Conservation (phyloP, 1,140 invertebrate genomes). For the Pseudachorutes palmiensis region DNA sequence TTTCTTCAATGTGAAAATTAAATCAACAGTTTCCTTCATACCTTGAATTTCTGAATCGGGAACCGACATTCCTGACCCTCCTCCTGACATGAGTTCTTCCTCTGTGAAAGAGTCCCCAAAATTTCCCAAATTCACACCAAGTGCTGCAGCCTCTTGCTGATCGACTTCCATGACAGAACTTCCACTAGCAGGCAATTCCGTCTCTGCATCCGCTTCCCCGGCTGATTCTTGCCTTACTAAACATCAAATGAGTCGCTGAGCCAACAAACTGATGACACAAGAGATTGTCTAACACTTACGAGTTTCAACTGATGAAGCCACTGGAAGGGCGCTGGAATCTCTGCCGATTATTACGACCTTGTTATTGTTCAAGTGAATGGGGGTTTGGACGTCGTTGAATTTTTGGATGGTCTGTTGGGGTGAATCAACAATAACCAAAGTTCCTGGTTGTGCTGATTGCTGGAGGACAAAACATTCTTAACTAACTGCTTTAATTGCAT, state of each 20-base stretch:
- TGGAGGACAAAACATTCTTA: no score
- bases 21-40: no score
- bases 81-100: conserved; percentile 20
- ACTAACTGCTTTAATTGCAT: neutral
- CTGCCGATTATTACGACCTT: neutral
- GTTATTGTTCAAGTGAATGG: no score
- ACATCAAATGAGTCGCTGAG: neutral
- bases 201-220: neutral
- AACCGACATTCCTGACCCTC: neutral
- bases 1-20: no score
- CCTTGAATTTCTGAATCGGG: neutral
- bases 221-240: neutral
- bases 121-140: conserved; percentile 4
- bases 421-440: no score
- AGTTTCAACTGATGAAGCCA: no score
- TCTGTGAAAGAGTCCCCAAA: conserved; percentile 20
- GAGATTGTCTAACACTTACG: neutral
- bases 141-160: conserved; percentile 20
- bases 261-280: neutral
- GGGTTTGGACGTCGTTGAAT: no score
- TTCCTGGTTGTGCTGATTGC: no score
- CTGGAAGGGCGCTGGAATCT: neutral
- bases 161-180: neutral
- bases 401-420: no score
- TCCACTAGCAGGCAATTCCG: no score